Evolutionary conservation across 35 echinoderm and acorn worm species (phyloP), one percentile per base, ranked within the genome.

Genomic region (Nesometra sesokonis): DNA sequence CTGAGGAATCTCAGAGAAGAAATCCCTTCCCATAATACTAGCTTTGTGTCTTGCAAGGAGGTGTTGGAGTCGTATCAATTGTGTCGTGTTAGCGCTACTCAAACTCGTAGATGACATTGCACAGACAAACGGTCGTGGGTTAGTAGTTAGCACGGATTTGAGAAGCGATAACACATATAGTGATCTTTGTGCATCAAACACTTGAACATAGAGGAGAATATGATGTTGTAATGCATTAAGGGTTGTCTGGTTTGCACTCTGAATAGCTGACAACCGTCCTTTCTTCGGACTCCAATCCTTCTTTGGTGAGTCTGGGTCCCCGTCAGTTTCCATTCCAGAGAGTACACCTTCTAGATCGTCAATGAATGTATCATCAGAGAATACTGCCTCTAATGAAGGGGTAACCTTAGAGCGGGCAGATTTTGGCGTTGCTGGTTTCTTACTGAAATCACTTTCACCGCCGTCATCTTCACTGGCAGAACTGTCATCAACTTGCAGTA

Each of bases 1-100:
- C 35, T 86, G 86, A 77, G 94, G 89, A 32, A 99, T 82, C 77
- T 94, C 93, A 21, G 80, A 81, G 82, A 94, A 99, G 84, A 99
- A 99, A 77, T 93, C 92, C 57, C 81, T 83, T 17, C 96, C 96
- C 0, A 90, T 90, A 76, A 99, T 99, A 82, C 92, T 94, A 23
- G 93, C 85, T 47, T 91, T 93, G 77, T 99, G 96, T 32, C 96
- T 91, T 8, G 96, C 96, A 0, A 99, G 88, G 5, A 99, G 88
- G 46, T 99, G 92, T 82, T 99, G 96, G 0, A 99, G 84, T 77
- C 91, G 94, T 40, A 93, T 93, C 30, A 99, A 88, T 85, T 99
- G 96, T 17, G 96, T 93, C 7, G 96, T 99, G 88, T 99, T 93
- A 78, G 92, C 94, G 86, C 96, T 99, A 76, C 96, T 99, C 82